Base-by-base conservation (phyloP, 2,888 invertebrate genomes). In the Melanophora roralis region DNA sequence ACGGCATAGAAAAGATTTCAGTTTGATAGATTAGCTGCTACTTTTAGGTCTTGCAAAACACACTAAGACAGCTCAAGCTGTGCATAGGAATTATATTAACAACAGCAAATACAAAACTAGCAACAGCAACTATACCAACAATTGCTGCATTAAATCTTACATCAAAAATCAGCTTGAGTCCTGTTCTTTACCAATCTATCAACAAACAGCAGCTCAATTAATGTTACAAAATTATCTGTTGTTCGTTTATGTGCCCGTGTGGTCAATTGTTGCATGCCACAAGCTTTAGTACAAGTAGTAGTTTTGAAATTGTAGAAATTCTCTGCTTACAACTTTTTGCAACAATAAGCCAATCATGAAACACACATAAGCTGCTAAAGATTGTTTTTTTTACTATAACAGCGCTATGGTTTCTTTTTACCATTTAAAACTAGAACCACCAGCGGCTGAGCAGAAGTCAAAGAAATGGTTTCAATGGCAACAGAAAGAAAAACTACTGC, bases 141-240 rank as follows among this genome's bases (percentile, higher is more conserved):
- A 43, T 19, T 59, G 49, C 23, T 34, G 65, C 62, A 68, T 65
- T 65, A 65, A 64, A 34, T 43, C 65, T 59, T 71, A 74, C 60
- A 75, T 51, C 16, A 68, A 67, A 74, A 69, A 67, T 72, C 38
- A 78, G 65, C 67, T 67, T 67, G 59, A 67, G n/a, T n/a, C 59
- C 45, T 16, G 51, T 49, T 40, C 40, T 40, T 32, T 49, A 21
- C 9, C 60, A 60, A 43, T 49, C 14, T 69, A 49, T 45, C 51
- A 23, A 11, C 60, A 51, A 57, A 64, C 86, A 83, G 87, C 84
- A 86, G 87, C 85, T 84, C 88, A 88, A 88, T 88, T 87, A 87
- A 85, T 78, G 81, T 73, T 82, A 82, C 82, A 78, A 77, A 87
- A 87, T 86, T 87, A 85, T 83, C 84, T 81, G 83, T 78, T 83